These are phyloP conservation scores for Mirza zaza DNA, from an alignment of 2,113 vertebrate species.

Conservation along the genomic window DNA sequence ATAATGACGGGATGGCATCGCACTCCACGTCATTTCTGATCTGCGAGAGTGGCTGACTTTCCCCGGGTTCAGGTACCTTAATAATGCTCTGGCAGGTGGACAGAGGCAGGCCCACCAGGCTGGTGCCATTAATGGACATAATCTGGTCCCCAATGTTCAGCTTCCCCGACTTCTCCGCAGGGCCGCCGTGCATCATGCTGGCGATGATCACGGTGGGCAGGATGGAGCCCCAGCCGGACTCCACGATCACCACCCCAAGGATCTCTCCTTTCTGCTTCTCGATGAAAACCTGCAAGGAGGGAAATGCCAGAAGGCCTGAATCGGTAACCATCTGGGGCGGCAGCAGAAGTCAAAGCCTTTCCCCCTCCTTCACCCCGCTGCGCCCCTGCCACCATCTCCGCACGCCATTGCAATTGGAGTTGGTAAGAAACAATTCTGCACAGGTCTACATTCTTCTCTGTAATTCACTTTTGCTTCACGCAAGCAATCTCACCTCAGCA, in stretches of 20 bases:
- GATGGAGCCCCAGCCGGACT: slow-evolving; percentile 99
- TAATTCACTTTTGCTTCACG: background rate
- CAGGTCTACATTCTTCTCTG: too few relatives aligned
- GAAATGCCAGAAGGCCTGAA: background rate
- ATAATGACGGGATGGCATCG: background rate
- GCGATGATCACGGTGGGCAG: slow-evolving; percentile 98
- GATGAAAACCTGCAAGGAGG: slow-evolving; percentile 90
- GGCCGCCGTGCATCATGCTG: slow-evolving; percentile 99
- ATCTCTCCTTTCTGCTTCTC: slow-evolving; percentile 98
- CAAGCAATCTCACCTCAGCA: background rate
- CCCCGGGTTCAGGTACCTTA: slow-evolving; percentile 86
- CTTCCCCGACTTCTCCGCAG: slow-evolving; percentile 94
- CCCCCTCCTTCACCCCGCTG: background rate
- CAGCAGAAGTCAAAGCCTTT: background rate
- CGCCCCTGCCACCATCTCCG: background rate
- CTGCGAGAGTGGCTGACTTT: accelerated
- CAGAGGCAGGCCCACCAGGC: slow-evolving; percentile 95
- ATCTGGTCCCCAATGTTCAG: slow-evolving; percentile 98
- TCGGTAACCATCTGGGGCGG: background rate
- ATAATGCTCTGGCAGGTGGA: slow-evolving; percentile 99
- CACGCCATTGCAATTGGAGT: background rate
- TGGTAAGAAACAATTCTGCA: background rate
- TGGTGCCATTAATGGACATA: slow-evolving; percentile 98
- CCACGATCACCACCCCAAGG: slow-evolving; percentile 96
- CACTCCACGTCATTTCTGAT: background rate